Base-by-base conservation (phyloP, 2,888 invertebrate genomes). In the Monopis laevigella region DNA sequence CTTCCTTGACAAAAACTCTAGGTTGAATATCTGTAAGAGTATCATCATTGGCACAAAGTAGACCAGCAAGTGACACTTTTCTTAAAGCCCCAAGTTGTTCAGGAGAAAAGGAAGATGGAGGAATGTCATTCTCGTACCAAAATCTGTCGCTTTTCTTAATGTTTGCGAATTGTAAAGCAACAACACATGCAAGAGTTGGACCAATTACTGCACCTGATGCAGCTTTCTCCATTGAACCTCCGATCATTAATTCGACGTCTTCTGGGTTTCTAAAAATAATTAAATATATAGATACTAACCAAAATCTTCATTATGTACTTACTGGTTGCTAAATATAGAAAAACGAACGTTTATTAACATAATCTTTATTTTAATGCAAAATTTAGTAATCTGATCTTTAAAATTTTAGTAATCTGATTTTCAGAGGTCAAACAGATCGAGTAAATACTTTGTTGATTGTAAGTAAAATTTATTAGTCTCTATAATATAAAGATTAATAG, bases 71-170 rank as follows among this genome's bases (percentile, higher is more conserved):
- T 0, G 92, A 87, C 0, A 90, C 88, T 56, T 90, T 91, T 35
- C 92, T 85, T 38, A 96, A 86, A 49, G 93, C 93, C 42, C 86
- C 86, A 7, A 96, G 74, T 60, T 95, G 94, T 38, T 88, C 88
- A 44, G 86, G 81, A 0, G 82, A 85, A 46, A 95, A 84, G 0
- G 93, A 89, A 11, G 93, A 93, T 1, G 94, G 94, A 0, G 94
- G 95, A 34, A 95, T 82, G 58, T 96, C 95, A 60, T 96, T 96
- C 66, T 97, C 96, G 58, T 95, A 96, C 95, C 96, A 97, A 64
- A 95, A 96, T 46, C 96, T 82, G 77, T 97, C 97, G 41, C 94
- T 92, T 53, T 88, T 88, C 54, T 93, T 87, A 4, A 94, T 72
- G 48, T 88, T 86, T 27, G 87, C 85, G 62, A 97, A 95, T 65